Evolutionary conservation across 2,113 vertebrate species (phyloP).

Genomic region (Oryzias melastigma): DNA sequence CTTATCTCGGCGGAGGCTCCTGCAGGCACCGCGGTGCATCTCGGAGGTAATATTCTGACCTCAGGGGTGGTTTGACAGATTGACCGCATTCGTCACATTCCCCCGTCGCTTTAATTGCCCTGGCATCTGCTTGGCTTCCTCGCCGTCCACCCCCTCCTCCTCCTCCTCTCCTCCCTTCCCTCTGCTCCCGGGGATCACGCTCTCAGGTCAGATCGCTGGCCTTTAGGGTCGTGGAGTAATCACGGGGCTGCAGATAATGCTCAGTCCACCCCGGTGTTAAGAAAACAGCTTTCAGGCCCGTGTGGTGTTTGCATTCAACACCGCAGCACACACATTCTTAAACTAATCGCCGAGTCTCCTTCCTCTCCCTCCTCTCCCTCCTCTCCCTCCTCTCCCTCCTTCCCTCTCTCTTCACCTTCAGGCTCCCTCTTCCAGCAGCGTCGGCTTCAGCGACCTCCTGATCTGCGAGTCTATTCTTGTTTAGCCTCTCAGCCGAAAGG

Average conservation of each 20-base stretch:
- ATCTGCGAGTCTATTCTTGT: conserved; percentile 75
- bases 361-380: conserved; percentile 54
- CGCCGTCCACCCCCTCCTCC: conserved; percentile 41
- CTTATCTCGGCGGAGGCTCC: conserved; percentile 63
- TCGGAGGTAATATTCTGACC: conserved; percentile 75
- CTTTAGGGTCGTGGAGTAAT: conserved; percentile 70
- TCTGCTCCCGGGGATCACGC: conserved; percentile 50
- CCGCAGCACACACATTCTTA: conserved; percentile 52
- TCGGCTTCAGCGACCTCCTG: conserved; percentile 63
- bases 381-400: conserved; percentile 53
- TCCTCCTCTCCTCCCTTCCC: conserved; percentile 2
- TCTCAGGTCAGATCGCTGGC: conserved; percentile 67
- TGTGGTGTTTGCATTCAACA: conserved; percentile 27
- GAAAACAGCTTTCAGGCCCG: conserved; percentile 52
- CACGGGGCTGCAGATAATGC: conserved; percentile 66
- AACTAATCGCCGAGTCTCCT: conserved; percentile 58
- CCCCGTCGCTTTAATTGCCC: conserved; percentile 77
- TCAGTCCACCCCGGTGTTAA: conserved; percentile 48
- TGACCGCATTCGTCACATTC: conserved; percentile 83
- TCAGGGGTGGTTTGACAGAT: conserved; percentile 78
- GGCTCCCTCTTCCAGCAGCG: conserved; percentile 51
- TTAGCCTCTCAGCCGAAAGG: conserved; percentile 57
- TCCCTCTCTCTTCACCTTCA: conserved; percentile 59
- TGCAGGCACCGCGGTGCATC: conserved; percentile 76
- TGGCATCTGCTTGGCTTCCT: conserved; percentile 82